These are phyloP conservation scores for Siniperca scherzeri DNA, from an alignment of 2,797 vertebrate genomes.

Conservation along the genomic window DNA sequence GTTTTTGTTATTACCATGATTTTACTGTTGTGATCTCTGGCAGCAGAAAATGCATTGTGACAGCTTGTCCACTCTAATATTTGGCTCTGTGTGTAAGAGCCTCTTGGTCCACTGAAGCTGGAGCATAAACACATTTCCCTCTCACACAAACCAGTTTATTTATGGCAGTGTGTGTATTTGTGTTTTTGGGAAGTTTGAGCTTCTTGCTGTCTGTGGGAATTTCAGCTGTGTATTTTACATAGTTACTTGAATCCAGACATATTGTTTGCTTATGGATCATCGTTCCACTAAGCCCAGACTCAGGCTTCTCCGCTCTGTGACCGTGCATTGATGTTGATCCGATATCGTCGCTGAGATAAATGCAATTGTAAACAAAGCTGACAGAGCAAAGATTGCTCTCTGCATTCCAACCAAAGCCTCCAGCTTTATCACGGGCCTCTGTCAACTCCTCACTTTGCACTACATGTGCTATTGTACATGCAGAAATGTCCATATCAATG, in stretches of 20 bases:
- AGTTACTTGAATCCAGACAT: constrained; percentile 34
- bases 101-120: constrained; percentile 34
- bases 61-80: constrained; percentile 74
- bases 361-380: constrained; percentile 60
- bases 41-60: constrained; percentile 74
- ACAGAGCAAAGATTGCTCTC: constrained; percentile 49
- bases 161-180: constrained; percentile 44
- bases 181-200: constrained; percentile 32
- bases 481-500: constrained; percentile 11
- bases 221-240: constrained; percentile 55
- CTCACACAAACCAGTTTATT: constrained; percentile 51
- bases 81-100: constrained; percentile 34
- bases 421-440: constrained; percentile 47
- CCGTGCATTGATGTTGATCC: constrained; percentile 47
- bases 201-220: constrained; percentile 51
- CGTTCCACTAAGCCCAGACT: constrained; percentile 18
- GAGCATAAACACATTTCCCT: constrained; percentile 44
- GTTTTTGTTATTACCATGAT: constrained; percentile 66
- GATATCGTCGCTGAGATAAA: constrained; percentile 62
- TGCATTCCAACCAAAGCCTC: constrained; percentile 50
- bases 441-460: constrained; percentile 39
- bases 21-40: constrained; percentile 67
- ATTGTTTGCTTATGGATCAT: constrained; percentile 54
- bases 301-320: constrained; percentile 7
- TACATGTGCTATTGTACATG: neutral